Base-by-base conservation (phyloP, 2,888 invertebrate genomes). In the Chironomus tentans region DNA sequence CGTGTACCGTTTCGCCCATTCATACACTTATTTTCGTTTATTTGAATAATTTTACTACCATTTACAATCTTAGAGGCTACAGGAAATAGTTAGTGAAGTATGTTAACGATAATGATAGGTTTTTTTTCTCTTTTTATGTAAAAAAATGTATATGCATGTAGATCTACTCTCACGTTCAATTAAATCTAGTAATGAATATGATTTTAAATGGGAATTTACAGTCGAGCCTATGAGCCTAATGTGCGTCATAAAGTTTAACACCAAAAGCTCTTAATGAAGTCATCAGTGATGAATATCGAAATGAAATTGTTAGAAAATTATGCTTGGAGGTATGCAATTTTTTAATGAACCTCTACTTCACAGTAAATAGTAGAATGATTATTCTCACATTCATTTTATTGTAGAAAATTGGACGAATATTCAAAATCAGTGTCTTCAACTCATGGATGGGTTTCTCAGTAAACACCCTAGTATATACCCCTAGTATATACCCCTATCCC, bases 71-170 rank as follows among this genome's bases (percentile, higher is more conserved):
- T 21, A 24, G 65, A 24, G 22, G 18, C 21, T 24, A 65, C 65
- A 65, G 65, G 65, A 65, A 65, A 65, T 65, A 65, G 65, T 65
- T 65, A 65, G 65, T 65, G 65, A 65, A 65, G 65, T 65, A 65
- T 65, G 65, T 65, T 65, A 65, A 65, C 65, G 22, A 65, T 65
- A 65, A 65, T 65, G 21, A 21, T 65, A 65, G 22, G 22, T 65
- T 65, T 65, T 65, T 13, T 15, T 56, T 28, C 38, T 38, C 28
- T 28, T 28, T 38, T 38, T 38, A 38, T 38, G 10, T 38, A 38
- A 7, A 10, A 7, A 38, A 38, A 10, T 15, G 56, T 15, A 3
- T 15, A 56, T 18, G 56, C 18, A 56, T 56, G 56, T 56, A 56
- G 56, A 56, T 56, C 56, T 56, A n/a, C 56, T 38, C 38, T 38